Evolutionary conservation across 2,797 vertebrate genomes (phyloP), one percentile per base, ranked within the genome.

Genomic region (Premnoplex brunnescens): DNA sequence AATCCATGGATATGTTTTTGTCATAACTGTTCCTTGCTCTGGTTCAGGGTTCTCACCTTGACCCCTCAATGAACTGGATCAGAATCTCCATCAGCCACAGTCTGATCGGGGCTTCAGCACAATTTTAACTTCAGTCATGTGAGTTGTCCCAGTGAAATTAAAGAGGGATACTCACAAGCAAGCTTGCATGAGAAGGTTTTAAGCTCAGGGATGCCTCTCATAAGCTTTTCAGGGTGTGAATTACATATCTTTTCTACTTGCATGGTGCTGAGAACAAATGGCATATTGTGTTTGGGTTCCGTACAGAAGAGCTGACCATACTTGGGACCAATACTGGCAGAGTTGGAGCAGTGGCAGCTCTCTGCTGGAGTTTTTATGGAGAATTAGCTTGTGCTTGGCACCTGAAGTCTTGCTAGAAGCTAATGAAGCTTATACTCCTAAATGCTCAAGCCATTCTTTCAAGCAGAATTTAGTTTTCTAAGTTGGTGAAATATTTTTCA

Each of bases 21-120:
- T 43, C 1, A 1, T 89, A 52, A 43, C 21, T 81, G 39, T 68
- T 60, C 34, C 64, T 90, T 37, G 34, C 43, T 76, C 37, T 46
- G 14, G 24, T 73, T 95, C 69, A 49, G 76, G 37, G 30, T 84
- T 95, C 62, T 95, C 32, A 68, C 69, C 80, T 95, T 93, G 88
- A 90, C 66, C 69, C 60, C 10, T 68, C 0, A 0, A 44, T 93
- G 76, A 96, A 68, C 73, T 75, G 56, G 36, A 81, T 79, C 20
- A 72, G 66, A 16, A 88, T 26, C 27, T 83, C 64, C 20, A 22
- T 55, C 66, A 89, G 56, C 49, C 0, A 11, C 24, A 79, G 43
- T 63, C 73, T 2, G 8, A 7, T 0, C 0, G 32, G 63, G 71
- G 67, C 74, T 88, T 88, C 82, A 52, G 58, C 43, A 8, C n/a